A percentile compares a stretch with the other conserved stretches of the same genome.
Evolutionary conservation across 2,888 invertebrate species (phyloP).

Genomic region (Erebia ligea): DNA sequence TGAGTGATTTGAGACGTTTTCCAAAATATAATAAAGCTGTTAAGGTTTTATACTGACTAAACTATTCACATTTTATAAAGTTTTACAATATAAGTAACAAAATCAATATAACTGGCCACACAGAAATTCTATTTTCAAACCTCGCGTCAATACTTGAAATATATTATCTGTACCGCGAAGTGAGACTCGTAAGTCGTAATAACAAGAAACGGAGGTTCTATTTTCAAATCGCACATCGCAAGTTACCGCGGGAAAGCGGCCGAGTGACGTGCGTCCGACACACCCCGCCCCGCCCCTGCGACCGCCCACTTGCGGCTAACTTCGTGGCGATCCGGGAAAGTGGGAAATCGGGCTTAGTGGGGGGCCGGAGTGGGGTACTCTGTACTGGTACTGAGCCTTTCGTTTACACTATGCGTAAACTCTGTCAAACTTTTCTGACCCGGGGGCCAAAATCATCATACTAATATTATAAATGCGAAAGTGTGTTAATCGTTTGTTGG

Average conservation of each 20-base stretch:
- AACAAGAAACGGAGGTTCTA: constrained; percentile 43
- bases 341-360: constrained; percentile 60
- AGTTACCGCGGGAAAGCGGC: constrained; percentile 56
- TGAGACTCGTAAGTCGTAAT: not conserved
- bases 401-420: not conserved
- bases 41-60: not conserved
- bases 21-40: no score
- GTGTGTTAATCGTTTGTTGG: no score
- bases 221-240: constrained; percentile 42
- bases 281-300: constrained; percentile 43
- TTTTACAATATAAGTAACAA: not conserved
- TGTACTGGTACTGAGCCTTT: constrained; percentile 12
- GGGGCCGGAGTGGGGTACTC: constrained; percentile 31
- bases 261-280: constrained; percentile 40
- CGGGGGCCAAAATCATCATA: no score
- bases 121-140: constrained; percentile 8
- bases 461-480: not conserved
- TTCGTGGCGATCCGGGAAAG: constrained; percentile 71
- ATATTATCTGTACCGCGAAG: constrained; percentile 11
- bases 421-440: no score
- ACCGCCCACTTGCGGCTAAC: constrained; percentile 43
- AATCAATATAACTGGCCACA: not conserved
- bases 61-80: not conserved
- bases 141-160: not conserved
- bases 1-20: no score